A percentile compares a stretch with the other conserved stretches of the same genome.
Conservation (phyloP, 1,140 invertebrate species). For the Ips typographus region DNA sequence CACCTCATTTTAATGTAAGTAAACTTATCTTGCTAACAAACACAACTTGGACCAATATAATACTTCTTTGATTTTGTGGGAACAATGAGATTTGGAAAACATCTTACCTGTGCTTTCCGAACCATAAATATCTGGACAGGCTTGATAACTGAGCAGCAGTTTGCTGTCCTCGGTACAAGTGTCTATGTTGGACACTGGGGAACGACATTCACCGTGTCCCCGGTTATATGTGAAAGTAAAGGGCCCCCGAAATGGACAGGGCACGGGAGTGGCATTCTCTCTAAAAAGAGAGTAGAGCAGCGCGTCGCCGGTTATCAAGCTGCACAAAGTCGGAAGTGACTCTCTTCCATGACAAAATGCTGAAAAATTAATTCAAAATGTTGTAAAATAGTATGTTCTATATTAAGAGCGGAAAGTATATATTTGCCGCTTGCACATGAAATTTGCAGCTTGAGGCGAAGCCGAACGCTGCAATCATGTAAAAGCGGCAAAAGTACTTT, state of each 20-base stretch:
- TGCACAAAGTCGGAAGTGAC: slow-evolving; percentile 75
- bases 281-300: slow-evolving; percentile 86
- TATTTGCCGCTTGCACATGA: no score
- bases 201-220: slow-evolving; percentile 80
- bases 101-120: slow-evolving; percentile 79
- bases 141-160: slow-evolving; percentile 84
- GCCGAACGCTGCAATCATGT: no score
- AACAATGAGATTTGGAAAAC: no score
- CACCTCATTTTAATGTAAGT: no score
- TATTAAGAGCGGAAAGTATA: no score
- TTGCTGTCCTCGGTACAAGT: slow-evolving; percentile 87
- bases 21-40: background rate
- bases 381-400: no score
- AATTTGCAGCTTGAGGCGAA: no score
- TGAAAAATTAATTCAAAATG: slow-evolving; percentile 54
- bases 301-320: slow-evolving; percentile 84
- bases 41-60: no score
- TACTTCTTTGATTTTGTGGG: no score
- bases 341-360: slow-evolving; percentile 77
- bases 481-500: no score
- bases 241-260: slow-evolving; percentile 78
- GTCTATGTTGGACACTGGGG: slow-evolving; percentile 82
- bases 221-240: slow-evolving; percentile 84
- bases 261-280: slow-evolving; percentile 69
- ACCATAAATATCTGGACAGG: slow-evolving; percentile 84